A percentile compares a stretch with the other conserved stretches of the same genome.
phyloP scores from a whole-genome alignment of 1,140 invertebrate species.

The Nasonia vitripennis region DNA sequence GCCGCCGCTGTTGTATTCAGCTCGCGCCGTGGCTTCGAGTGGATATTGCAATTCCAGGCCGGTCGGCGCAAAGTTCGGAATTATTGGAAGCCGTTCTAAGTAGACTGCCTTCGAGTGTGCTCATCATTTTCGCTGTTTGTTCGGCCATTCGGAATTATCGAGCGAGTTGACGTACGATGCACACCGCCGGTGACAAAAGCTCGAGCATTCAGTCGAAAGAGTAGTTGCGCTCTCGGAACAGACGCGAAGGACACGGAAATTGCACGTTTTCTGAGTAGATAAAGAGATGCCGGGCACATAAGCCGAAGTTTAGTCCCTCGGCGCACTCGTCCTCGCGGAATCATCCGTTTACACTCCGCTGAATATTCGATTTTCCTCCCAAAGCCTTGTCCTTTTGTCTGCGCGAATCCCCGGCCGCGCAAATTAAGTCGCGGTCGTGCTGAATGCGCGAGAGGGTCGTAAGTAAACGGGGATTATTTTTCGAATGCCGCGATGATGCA shows the following conservation, averaged over 20 bases:
- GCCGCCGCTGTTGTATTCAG: not conserved
- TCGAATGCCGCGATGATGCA: conserved; percentile 16
- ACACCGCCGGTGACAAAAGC: too few relatives aligned
- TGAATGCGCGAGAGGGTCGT: not conserved
- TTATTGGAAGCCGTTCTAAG: not conserved
- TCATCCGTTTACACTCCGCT: not conserved
- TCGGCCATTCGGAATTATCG: not conserved
- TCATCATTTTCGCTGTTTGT: not conserved
- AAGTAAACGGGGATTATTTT: conserved; percentile 24
- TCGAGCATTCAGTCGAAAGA: not conserved
- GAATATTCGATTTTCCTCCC: not conserved
- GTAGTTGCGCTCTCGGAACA: too few relatives aligned
- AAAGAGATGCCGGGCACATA: not conserved
- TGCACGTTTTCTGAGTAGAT: not conserved
- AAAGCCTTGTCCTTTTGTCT: not conserved
- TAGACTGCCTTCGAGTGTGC: not conserved
- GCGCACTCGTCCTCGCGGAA: not conserved
- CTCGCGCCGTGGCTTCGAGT: not conserved
- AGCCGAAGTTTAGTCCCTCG: not conserved
- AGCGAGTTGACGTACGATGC: not conserved
- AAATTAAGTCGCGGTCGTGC: conserved; percentile 1
- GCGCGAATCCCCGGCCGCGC: not conserved
- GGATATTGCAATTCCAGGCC: not conserved
- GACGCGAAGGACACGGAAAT: not conserved
- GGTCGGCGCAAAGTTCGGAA: not conserved